Conservation (phyloP, 2,888 invertebrate genomes). For the Amphimallon solstitiale region DNA sequence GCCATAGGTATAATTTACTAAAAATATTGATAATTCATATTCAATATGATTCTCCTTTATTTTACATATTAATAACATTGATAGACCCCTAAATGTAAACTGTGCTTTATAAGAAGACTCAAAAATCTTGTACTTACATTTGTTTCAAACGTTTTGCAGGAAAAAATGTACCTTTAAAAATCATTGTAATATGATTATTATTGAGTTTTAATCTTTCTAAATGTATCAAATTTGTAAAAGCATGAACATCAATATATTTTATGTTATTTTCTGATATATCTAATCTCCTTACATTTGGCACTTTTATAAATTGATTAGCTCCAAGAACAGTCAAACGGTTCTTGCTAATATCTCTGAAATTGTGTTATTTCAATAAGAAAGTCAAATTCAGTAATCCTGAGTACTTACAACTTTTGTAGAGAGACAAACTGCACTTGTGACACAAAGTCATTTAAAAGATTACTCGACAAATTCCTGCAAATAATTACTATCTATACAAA, state of each 20-base stretch:
- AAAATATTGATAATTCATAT: too few species aligned
- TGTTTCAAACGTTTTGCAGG: constrained; percentile 74
- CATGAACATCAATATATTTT: constrained; percentile 72
- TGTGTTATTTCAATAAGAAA: neutral
- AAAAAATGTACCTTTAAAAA: constrained; percentile 78
- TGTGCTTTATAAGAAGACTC: too few species aligned
- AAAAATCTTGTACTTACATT: constrained; percentile 73
- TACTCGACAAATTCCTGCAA: constrained; percentile 75
- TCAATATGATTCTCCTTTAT: too few species aligned
- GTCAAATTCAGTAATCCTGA: neutral
- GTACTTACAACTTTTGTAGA: constrained; percentile 77
- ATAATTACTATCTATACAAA: constrained; percentile 42
- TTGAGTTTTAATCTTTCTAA: constrained; percentile 77
- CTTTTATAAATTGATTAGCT: constrained; percentile 78
- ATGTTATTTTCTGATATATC: constrained; percentile 79
- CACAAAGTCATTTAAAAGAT: constrained; percentile 69
- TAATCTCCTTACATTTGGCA: constrained; percentile 75
- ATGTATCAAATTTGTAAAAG: constrained; percentile 75
- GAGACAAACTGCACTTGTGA: constrained; percentile 72
- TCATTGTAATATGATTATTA: constrained; percentile 77
- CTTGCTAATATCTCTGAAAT: constrained; percentile 79
- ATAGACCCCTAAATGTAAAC: too few species aligned
- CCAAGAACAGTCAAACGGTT: constrained; percentile 81
- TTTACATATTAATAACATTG: too few species aligned
- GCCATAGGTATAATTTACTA: too few species aligned